phyloP scores from a whole-genome alignment of 2,113 vertebrate genomes.

The Uria aalge region DNA sequence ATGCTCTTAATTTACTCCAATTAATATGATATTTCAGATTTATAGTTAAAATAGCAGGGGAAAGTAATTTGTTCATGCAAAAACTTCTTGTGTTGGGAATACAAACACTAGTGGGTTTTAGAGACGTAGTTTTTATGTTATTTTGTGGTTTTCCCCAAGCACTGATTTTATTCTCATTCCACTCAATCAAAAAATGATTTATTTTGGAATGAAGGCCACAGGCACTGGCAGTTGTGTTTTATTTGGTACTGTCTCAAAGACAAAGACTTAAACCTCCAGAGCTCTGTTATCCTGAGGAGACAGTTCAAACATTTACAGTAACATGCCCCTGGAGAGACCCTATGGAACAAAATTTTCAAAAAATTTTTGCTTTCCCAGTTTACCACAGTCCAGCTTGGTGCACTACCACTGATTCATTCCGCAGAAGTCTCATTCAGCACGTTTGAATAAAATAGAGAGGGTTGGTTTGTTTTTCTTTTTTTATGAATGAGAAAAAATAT shows the following conservation, averaged over 20 bases:
- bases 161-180: neutral
- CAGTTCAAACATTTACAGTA: neutral
- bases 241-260: neutral
- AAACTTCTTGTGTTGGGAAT: neutral
- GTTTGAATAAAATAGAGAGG: neutral
- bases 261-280: neutral
- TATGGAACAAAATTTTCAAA: neutral
- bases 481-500: neutral
- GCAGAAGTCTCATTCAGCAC: neutral
- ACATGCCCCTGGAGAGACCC: accelerated
- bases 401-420: neutral
- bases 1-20: neutral
- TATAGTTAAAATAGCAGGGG: neutral
- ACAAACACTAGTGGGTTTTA: neutral
- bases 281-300: neutral
- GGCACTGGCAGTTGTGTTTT: neutral
- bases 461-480: neutral
- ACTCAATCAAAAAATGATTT: neutral
- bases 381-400: neutral
- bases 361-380: neutral
- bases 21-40: neutral
- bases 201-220: neutral
- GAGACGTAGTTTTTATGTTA: neutral
- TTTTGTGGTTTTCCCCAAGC: accelerated
- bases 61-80: neutral